phyloP scores from a whole-genome alignment of 1,140 invertebrate genomes.

The Dysdera silvatica region DNA sequence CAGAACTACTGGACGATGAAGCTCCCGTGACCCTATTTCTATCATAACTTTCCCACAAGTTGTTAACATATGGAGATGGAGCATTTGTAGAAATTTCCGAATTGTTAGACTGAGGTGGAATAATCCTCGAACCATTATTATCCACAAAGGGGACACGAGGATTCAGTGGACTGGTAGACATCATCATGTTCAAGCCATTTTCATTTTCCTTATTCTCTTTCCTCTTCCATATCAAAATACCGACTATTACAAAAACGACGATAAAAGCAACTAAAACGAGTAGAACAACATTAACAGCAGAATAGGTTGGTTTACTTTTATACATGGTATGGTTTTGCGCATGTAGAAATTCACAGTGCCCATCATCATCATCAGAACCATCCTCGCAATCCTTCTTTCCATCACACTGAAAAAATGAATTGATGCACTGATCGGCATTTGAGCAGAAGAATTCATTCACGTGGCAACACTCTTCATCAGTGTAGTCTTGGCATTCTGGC shows the following conservation, averaged over 20 bases:
- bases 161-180: slow-evolving; percentile 2
- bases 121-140: too few relatives aligned
- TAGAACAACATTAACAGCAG: too few relatives aligned
- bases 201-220: slow-evolving; percentile 8
- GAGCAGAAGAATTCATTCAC: slow-evolving; percentile 2
- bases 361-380: slow-evolving; percentile 39
- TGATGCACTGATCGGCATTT: slow-evolving; percentile 44
- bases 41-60: too few relatives aligned
- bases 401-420: slow-evolving; percentile 38
- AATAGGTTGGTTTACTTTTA: neutral
- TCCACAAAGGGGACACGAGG: too few relatives aligned
- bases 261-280: neutral
- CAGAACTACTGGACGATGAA: slow-evolving; percentile 53
- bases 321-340: neutral
- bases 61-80: too few relatives aligned
- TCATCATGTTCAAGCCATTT: slow-evolving; percentile 6
- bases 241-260: neutral
- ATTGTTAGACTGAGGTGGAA: too few relatives aligned
- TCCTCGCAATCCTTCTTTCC: too few relatives aligned
- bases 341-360: too few relatives aligned
- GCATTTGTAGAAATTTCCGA: too few relatives aligned
- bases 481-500: slow-evolving; percentile 17
- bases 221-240: neutral
- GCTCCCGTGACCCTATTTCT: slow-evolving; percentile 72
- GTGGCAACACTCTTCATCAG: slow-evolving; percentile 18